Percentiles rank a stretch among this genome's conserved stretches.
phyloP scores from a whole-genome alignment of 2,888 invertebrate species.

The Lasioglossum villosulum region DNA sequence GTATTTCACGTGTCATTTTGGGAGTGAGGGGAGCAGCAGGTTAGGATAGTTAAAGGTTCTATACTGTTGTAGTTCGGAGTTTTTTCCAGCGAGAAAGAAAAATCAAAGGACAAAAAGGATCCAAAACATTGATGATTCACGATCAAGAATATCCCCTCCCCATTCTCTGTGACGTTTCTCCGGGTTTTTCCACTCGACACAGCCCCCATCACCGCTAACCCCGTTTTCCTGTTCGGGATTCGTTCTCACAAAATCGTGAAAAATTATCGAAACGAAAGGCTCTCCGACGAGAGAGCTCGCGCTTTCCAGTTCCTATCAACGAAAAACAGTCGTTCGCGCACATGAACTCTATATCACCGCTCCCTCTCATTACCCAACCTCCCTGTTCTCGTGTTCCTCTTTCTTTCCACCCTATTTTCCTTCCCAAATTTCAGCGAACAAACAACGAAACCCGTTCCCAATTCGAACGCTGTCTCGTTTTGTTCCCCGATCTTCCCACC shows the following conservation, averaged over 20 bases:
- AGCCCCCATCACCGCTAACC: neutral
- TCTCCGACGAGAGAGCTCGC: neutral
- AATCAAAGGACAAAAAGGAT: neutral
- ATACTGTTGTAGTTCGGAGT: slow-evolving; percentile 7
- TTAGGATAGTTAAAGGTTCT: slow-evolving; percentile 43
- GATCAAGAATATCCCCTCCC: neutral
- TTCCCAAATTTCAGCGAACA: slow-evolving; percentile 6
- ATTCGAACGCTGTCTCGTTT: slow-evolving; percentile 7
- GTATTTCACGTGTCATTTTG: slow-evolving; percentile 68
- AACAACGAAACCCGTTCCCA: slow-evolving; percentile 8
- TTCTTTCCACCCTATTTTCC: neutral
- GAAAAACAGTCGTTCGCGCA: slow-evolving; percentile 12
- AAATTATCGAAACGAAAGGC: slow-evolving; percentile 13
- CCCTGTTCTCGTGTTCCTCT: slow-evolving; percentile 9
- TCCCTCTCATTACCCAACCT: slow-evolving; percentile 16
- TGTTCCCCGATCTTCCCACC: neutral
- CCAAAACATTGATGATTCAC: neutral
- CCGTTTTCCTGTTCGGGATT: neutral
- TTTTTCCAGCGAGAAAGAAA: neutral
- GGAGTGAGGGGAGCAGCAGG: slow-evolving; percentile 72
- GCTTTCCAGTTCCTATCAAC: neutral
- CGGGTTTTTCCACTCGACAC: neutral
- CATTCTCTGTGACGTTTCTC: neutral
- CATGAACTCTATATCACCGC: neutral
- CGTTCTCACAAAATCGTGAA: slow-evolving; percentile 3